These are phyloP conservation scores for Musca vetustissima DNA, from an alignment of 1,140 invertebrate genomes.

Conservation along the genomic window DNA sequence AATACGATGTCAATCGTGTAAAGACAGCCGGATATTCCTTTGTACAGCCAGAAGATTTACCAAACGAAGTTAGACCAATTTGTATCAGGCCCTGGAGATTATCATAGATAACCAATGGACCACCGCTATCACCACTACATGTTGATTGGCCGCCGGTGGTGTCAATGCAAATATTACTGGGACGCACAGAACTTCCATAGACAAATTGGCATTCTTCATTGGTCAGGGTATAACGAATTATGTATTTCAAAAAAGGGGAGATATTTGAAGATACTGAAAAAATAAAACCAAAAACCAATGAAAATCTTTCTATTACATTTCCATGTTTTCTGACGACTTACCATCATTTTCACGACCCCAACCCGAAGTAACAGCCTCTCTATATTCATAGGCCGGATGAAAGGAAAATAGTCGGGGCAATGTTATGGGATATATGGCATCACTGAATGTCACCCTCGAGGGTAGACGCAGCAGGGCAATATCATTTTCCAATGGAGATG, in stretches of 20 bases:
- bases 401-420: constrained; percentile 32
- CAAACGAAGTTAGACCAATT: constrained; percentile 61
- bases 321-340: constrained; percentile 37
- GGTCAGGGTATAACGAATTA: constrained; percentile 49
- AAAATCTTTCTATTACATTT: constrained; percentile 33
- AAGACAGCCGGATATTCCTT: constrained; percentile 58
- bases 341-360: constrained; percentile 50
- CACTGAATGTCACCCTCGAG: constrained; percentile 30
- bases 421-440: constrained; percentile 34
- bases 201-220: constrained; percentile 43
- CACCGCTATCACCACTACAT: no score
- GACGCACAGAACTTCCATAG: constrained; percentile 60
- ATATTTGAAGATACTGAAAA: constrained; percentile 28
- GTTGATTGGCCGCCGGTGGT: no score
- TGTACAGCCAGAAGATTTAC: constrained; percentile 58
- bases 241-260: constrained; percentile 48
- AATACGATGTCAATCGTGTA: constrained; percentile 59
- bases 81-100: constrained; percentile 34
- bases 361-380: constrained; percentile 41
- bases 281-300: constrained; percentile 33
- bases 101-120: constrained; percentile 49
- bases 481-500: constrained; percentile 55
- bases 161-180: no score
- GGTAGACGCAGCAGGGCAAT: constrained; percentile 58
- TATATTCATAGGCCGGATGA: constrained; percentile 35